Evolutionary conservation across 1,140 invertebrate species (phyloP).

Genomic region (Galleria mellonella): DNA sequence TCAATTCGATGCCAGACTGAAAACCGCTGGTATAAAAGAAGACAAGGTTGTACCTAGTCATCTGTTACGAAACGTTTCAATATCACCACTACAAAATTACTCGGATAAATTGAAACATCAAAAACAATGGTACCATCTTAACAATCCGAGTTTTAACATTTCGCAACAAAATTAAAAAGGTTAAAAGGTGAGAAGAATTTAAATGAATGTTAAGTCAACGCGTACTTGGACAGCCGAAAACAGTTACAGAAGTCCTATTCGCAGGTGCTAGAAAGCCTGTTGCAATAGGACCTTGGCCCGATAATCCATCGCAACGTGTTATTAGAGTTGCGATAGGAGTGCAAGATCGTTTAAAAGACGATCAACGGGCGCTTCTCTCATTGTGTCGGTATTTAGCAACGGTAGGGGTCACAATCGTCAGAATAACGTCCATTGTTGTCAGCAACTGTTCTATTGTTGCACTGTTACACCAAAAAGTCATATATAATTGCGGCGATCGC

Average conservation of each 20-base stretch:
- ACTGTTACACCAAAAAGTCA: conserved; percentile 51
- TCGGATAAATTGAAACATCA: not conserved
- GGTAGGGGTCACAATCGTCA: conserved; percentile 35
- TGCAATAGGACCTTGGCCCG: conserved; percentile 55
- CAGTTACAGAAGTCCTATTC: conserved; percentile 31
- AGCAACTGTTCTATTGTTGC: conserved; percentile 44
- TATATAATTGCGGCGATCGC: conserved; percentile 46
- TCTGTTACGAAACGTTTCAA: conserved; percentile 53
- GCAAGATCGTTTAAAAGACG: conserved; percentile 68
- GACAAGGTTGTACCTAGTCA: conserved; percentile 52
- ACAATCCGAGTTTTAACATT: conserved; percentile 23
- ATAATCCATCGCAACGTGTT: conserved; percentile 52
- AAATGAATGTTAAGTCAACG: conserved; percentile 35
- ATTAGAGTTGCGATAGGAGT: conserved; percentile 50
- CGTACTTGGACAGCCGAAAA: conserved; percentile 31
- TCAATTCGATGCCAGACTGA: conserved; percentile 49
- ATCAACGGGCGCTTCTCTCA: conserved; percentile 54
- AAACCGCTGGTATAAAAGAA: conserved; percentile 48
- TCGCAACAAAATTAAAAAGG: conserved; percentile 54
- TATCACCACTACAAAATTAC: conserved; percentile 25
- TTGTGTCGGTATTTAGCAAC: conserved; percentile 49
- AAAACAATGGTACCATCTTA: conserved; percentile 19
- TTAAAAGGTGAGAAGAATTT: conserved; percentile 62
- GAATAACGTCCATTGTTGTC: conserved; percentile 46
- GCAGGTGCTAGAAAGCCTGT: conserved; percentile 64